Conservation (phyloP, 2,797 vertebrate species). For the Pantherophis alleghaniensis region DNA sequence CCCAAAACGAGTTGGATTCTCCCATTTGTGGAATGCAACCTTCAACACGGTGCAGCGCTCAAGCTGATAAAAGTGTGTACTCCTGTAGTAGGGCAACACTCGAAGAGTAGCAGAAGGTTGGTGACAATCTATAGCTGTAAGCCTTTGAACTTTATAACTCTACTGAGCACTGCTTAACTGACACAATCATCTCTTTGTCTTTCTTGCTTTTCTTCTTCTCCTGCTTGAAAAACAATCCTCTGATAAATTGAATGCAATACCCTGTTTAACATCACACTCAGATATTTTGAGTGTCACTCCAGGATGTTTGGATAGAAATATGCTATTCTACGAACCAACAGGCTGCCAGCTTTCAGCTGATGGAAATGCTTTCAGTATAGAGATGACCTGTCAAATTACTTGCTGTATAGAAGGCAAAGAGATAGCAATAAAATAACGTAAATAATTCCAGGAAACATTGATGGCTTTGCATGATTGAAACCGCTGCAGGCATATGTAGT, state of each 20-base stretch:
- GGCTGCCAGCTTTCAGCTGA: not conserved
- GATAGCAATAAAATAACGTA: not conserved
- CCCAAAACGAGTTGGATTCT: not conserved
- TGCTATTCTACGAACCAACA: conserved; percentile 14
- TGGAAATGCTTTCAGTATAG: not conserved
- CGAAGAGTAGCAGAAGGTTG: not conserved
- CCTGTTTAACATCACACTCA: conserved; percentile 24
- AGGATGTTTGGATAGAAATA: conserved; percentile 27
- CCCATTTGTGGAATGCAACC: not conserved
- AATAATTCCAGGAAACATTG: not conserved
- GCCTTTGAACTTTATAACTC: conserved; percentile 12
- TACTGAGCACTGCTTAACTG: conserved; percentile 3
- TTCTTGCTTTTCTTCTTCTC: not conserved
- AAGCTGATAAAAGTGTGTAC: not conserved
- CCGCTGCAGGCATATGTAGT: not conserved
- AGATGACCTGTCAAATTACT: not conserved
- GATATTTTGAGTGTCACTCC: conserved; percentile 17
- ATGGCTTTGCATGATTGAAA: not conserved
- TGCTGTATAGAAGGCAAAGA: not conserved
- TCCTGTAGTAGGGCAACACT: not conserved
- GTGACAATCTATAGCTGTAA: not conserved
- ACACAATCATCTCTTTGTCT: not conserved
- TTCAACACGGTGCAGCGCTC: not conserved
- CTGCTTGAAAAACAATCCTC: not conserved
- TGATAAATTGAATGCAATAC: not conserved